Evolutionary conservation across 2,888 invertebrate species (phyloP), one percentile per base, ranked within the genome.

Genomic region (Microctonus aethiopoides): DNA sequence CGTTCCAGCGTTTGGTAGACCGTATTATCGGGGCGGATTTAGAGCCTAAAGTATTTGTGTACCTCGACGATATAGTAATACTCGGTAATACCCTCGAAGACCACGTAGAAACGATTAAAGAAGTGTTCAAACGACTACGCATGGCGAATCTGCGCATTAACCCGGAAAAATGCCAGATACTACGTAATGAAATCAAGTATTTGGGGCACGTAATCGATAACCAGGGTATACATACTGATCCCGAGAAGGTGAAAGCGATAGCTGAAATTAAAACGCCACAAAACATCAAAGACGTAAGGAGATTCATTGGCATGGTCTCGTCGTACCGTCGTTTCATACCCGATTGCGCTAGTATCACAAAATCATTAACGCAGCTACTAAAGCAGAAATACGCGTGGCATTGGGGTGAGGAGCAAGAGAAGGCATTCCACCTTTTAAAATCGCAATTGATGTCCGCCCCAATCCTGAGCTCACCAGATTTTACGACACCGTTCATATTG

Each of bases 1-100:
- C 80, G 0, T 83, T 75, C 63, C 81, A 81, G 65, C 34, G 80
- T 1, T 57, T 80, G 7, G 73, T 83, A 20, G 80, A 81, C 34
- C 46, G 46, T 5, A 67, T 83, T 3, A 66, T 81, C 0, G 77
- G 76, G 0, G 62, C 74, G 1, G 73, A 73, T 7, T 54, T 67
- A 46, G 71, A 70, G 9, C 64, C 67, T 0, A 54, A 63, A 13
- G 59, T 60, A 7, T 69, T 72, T 24, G 73, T 67, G 0, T 76
- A 76, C 16, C 64, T 74, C 0, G 74, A 76, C 52, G 75, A 75
- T 11, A 69, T 72, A 0, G 62, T 75, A 2, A 22, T 74, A 11
- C 57, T 66, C 0, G 68, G 36, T 0, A 29, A 64, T n/a, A 63
- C 71, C 0, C 76, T 78, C 46, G 72, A 74, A 5, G 71, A 76